Evolutionary conservation across 2,113 vertebrate genomes (phyloP).

Genomic region (Papio anubis): DNA sequence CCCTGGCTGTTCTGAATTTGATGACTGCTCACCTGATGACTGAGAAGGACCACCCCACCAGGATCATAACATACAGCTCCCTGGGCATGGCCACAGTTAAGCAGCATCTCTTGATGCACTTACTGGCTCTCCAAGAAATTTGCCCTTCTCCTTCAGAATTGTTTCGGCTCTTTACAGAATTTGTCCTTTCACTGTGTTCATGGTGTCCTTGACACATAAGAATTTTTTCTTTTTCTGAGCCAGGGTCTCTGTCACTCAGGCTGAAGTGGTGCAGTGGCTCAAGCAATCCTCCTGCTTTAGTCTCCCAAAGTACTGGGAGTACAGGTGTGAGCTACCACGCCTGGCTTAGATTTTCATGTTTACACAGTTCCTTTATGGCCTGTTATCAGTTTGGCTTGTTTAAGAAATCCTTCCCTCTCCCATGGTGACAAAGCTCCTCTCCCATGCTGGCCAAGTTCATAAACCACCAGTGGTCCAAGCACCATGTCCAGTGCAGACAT

Average conservation of each 20-base stretch:
- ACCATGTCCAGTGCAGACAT: neutral
- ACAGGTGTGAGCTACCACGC: no score
- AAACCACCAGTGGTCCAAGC: neutral
- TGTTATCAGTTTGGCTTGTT: neutral
- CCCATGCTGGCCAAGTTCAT: fast-evolving
- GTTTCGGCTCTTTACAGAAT: neutral
- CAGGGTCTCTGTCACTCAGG: no score
- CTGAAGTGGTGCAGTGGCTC: no score
- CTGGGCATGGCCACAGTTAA: neutral
- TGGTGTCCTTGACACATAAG: neutral
- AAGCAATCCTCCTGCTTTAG: no score
- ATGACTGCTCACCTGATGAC: neutral
- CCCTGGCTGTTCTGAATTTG: neutral
- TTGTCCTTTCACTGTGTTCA: neutral
- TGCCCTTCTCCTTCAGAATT: neutral
- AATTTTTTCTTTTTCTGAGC: no score
- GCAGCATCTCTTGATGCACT: neutral
- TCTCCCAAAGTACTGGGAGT: no score
- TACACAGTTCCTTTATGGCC: neutral
- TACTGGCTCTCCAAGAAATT: neutral
- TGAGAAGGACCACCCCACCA: fast-evolving
- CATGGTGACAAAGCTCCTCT: neutral
- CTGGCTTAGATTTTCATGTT: no score
- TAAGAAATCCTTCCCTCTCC: neutral
- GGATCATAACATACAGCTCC: fast-evolving